Evolutionary conservation across 2,888 invertebrate species (phyloP), one percentile per base, ranked within the genome.

Genomic region (Timema podura): DNA sequence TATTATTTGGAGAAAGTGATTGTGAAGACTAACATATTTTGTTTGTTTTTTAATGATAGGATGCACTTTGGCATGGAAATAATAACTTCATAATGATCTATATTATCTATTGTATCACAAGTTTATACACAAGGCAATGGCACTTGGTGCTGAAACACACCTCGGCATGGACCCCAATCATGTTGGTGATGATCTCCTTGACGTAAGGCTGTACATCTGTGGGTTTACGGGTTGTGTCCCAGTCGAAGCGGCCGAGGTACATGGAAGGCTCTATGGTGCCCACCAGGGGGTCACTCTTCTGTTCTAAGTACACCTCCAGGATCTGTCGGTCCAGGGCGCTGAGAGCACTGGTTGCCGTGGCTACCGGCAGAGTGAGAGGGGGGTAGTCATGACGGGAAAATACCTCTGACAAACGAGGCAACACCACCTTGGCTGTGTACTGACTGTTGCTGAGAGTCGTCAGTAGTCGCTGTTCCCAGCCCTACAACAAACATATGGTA

Each of bases 231-330:
- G 91, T 90, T 0, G 89, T 88, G 76, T 91, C 90, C 89, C 95
- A 93, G 78, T 92, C 92, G 79, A 95, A 93, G 71, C 90, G 86
- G 0, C 95, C 96, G 78, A 93, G 85, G 81, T 96, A 96, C 96
- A 98, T 96, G 73, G 94, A 95, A 7, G 94, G 95, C 81, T 98
- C 97, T 74, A 98, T 95, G 7, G 93, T 93, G n/a, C 96, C 96
- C 45, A 97, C 95, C 11, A 98, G 84, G 0, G 96, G 96, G 82
- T 96, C 96, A 64, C 94, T 92, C 79, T 96, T 96, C 78, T 93
- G 91, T 80, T 97, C 96, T 67, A 93, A 83, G 79, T 93, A 93
- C 3, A 77, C 90, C 77, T 94, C 93, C 13, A 93, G 85, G 70
- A 94, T 88, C 7, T 76, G 76, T 48, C 77, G 77, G 70, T 81